phyloP scores from a whole-genome alignment of 1,140 invertebrate genomes.

The Euschistus heros region DNA sequence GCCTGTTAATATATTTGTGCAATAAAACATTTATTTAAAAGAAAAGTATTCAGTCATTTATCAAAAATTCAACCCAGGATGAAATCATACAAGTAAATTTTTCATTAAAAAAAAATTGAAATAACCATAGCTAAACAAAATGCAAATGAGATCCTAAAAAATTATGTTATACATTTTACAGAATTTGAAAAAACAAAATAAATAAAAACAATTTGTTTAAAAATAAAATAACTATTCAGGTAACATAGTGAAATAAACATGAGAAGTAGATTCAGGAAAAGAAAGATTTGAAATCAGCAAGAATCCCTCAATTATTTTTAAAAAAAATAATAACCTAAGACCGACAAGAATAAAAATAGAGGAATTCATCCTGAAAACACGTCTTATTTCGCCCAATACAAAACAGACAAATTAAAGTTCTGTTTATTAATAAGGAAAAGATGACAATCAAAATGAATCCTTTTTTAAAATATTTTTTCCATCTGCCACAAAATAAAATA shows the following conservation, averaged over 20 bases:
- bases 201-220: background rate
- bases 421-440: slow-evolving; percentile 6
- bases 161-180: background rate
- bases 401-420: background rate
- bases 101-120: background rate
- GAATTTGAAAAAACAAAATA: background rate
- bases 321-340: background rate
- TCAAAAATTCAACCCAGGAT: background rate
- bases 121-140: background rate
- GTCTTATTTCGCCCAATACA: slow-evolving; percentile 7
- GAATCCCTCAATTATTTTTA: slow-evolving; percentile 23
- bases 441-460: slow-evolving; percentile 7
- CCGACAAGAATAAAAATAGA: slow-evolving; percentile 7
- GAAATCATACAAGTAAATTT: background rate
- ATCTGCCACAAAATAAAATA: background rate
- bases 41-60: background rate
- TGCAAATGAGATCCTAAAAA: background rate
- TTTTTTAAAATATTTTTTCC: background rate
- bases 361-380: slow-evolving; percentile 29
- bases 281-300: slow-evolving; percentile 28
- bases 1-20: slow-evolving; percentile 1
- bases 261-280: background rate
- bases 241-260: slow-evolving; percentile 35
- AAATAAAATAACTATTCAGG: slow-evolving; percentile 24
- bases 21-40: background rate